Evolutionary conservation across 2,888 invertebrate species (phyloP).

Genomic region (Drosophila formosana): DNA sequence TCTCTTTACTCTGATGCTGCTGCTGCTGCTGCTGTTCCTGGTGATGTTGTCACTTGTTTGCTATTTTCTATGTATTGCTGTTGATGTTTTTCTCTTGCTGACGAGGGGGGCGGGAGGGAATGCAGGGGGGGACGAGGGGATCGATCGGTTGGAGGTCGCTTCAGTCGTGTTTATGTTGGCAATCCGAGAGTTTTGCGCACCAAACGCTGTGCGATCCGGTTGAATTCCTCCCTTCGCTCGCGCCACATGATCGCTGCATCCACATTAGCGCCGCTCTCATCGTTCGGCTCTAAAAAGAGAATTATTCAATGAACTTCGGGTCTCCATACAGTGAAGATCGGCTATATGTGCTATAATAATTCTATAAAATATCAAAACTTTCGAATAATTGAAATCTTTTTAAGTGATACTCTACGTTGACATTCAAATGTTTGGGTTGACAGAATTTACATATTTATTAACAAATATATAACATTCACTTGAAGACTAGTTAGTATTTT

Average conservation of each 20-base stretch:
- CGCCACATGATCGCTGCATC: conserved; percentile 99
- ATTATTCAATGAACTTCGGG: not conserved
- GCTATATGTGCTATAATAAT: not conserved
- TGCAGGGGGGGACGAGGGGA: not conserved
- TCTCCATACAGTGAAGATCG: not conserved
- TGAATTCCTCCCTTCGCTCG: conserved; percentile 96
- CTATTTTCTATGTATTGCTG: conserved; percentile 6
- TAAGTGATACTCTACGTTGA: too few species aligned
- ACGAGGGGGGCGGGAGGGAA: not conserved
- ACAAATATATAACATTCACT: too few species aligned
- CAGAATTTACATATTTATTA: too few species aligned
- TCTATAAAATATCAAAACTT: too few species aligned
- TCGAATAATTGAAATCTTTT: too few species aligned
- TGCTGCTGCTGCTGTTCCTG: conserved; percentile 3
- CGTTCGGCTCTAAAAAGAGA: conserved; percentile 94
- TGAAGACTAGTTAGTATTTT: too few species aligned
- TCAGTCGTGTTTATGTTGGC: conserved; percentile 72
- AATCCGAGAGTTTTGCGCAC: conserved; percentile 96
- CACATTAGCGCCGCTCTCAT: conserved; percentile 99
- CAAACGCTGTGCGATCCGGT: conserved; percentile 95
- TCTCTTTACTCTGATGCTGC: conserved; percentile 2
- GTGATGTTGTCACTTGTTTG: not conserved
- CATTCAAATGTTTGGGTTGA: too few species aligned
- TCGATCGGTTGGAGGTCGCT: conserved; percentile 8
- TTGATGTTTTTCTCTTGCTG: not conserved